Conservation (phyloP, 2,113 vertebrate genomes). For the Pao palembangensis region DNA sequence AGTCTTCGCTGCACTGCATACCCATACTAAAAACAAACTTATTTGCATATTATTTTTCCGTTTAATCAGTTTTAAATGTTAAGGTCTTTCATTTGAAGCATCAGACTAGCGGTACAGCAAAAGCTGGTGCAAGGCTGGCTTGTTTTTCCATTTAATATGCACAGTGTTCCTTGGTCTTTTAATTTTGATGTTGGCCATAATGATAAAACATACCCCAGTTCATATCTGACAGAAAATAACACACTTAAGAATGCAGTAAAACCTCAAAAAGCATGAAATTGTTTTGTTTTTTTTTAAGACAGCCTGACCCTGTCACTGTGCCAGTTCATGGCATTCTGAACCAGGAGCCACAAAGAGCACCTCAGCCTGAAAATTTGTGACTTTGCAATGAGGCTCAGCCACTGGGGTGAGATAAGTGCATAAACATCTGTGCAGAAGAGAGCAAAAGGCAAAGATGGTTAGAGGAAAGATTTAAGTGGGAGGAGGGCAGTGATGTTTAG, state of each 20-base stretch:
- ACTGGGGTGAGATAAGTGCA: slow-evolving; percentile 3
- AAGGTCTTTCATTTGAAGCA: slow-evolving; percentile 26
- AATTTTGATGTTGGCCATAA: slow-evolving; percentile 9
- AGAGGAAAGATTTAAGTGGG: slow-evolving; percentile 1
- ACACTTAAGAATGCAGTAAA: slow-evolving; percentile 18
- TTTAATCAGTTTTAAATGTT: slow-evolving; percentile 35
- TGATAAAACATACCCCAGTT: slow-evolving; percentile 26
- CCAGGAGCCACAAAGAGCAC: slow-evolving; percentile 6
- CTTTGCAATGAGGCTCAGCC: not conserved
- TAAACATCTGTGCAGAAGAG: slow-evolving; percentile 24
- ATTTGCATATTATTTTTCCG: slow-evolving; percentile 30
- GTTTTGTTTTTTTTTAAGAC: slow-evolving; percentile 6
- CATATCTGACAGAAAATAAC: slow-evolving; percentile 6
- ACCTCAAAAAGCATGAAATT: slow-evolving; percentile 18
- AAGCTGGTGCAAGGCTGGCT: slow-evolving; percentile 19
- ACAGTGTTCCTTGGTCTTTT: slow-evolving; percentile 22
- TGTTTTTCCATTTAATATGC: slow-evolving; percentile 52
- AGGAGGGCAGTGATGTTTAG: slow-evolving; percentile 6
- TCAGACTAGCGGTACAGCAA: slow-evolving; percentile 5
- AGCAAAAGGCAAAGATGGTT: not conserved
- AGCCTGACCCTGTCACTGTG: slow-evolving; percentile 11
- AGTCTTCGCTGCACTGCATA: not conserved
- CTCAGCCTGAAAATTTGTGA: not conserved
- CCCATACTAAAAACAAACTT: slow-evolving; percentile 8
- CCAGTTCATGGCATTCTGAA: not conserved